Base-by-base conservation (phyloP, 2,888 invertebrate genomes). In the Xestia c-nigrum region DNA sequence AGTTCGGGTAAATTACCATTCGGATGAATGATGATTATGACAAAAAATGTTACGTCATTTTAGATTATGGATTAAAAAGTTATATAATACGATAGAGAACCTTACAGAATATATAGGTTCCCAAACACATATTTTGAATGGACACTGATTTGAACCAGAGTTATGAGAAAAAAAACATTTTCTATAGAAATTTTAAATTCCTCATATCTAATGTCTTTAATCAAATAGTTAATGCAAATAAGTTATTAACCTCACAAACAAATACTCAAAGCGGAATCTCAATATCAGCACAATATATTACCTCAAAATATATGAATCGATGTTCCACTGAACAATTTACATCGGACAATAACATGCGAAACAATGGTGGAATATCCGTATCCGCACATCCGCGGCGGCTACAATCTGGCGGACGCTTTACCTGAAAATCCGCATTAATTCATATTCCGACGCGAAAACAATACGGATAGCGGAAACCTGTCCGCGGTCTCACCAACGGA, bases 351-450 rank as follows among this genome's bases (percentile, higher is more conserved):
- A 87, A 87, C 86, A 73, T 64, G 78, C 75, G 79, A 78, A 86
- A 88, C 87, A 87, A 87, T 88, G 80, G 88, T 12, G 73, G 82
- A 82, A 84, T 78, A 84, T 85, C 84, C 83, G 79, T 65, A 85
- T 85, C 84, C 88, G 74, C 63, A 86, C 85, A 88, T 88, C 87
- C 86, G 87, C 74, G 85, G 81, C 85, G 83, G 87, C 88, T 91
- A 89, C 92, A 92, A 93, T 92, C 93, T 91, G 93, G 89, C 88
- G 86, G 81, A 88, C 85, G 88, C 89, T 89, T 90, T 93, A 94
- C 94, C 94, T 93, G 94, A 92, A 92, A 92, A 92, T 93, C 92
- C 93, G 92, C 89, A 94, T 94, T 94, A 94, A 94, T 93, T 93
- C 94, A 92, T 93, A 94, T 93, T 92, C 91, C 90, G 90, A 92